These are phyloP conservation scores for Casuarius casuarius DNA, from an alignment of 2,113 vertebrate species.

Conservation along the genomic window DNA sequence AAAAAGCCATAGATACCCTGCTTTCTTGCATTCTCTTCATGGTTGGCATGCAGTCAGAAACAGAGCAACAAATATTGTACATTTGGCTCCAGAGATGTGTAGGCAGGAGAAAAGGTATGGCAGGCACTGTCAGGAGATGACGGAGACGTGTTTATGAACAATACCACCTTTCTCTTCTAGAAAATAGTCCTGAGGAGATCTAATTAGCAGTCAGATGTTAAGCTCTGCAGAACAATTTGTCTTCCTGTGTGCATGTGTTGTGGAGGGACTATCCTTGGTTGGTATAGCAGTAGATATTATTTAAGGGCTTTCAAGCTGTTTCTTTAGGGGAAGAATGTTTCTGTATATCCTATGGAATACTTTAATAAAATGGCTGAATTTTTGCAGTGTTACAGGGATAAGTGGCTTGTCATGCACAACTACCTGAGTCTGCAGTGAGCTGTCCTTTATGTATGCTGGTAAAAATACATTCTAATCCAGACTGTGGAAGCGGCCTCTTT, in stretches of 20 bases:
- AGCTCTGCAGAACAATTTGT: not conserved
- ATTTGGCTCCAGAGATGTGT: not conserved
- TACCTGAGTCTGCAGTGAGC: not conserved
- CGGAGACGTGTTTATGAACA: not conserved
- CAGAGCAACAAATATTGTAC: not conserved
- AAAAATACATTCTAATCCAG: not conserved
- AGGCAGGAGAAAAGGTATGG: not conserved
- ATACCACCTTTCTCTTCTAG: not conserved
- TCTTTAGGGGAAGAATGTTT: not conserved
- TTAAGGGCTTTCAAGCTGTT: not conserved
- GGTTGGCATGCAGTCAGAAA: not conserved
- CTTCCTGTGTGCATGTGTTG: accelerated
- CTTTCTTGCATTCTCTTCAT: accelerated
- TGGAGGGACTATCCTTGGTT: not conserved
- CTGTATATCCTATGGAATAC: not conserved
- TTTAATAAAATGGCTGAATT: not conserved
- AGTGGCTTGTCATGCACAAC: not conserved
- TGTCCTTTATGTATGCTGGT: not conserved
- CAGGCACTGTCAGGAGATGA: not conserved
- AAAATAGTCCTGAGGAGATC: not conserved
- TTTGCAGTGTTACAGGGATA: not conserved
- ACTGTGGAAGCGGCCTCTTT: not conserved
- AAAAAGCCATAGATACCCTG: accelerated
- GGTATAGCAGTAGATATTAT: not conserved
- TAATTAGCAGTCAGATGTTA: not conserved